Evolutionary conservation across 2,113 vertebrate species (phyloP).

Genomic region (Chlamydotis undulata): DNA sequence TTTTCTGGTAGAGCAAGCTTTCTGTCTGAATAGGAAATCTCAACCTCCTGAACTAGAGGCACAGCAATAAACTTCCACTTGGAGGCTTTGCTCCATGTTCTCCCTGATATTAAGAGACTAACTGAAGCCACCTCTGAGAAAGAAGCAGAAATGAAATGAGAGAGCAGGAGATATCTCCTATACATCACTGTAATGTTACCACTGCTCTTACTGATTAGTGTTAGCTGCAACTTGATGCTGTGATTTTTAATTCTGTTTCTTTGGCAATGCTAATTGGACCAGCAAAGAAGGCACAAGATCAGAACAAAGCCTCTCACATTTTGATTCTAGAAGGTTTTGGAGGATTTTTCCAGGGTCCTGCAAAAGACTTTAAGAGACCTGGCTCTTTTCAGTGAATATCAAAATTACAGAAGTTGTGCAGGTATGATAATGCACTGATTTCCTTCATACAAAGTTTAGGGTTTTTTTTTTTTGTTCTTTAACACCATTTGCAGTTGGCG

Average conservation of each 20-base stretch:
- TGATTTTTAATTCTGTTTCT: neutral
- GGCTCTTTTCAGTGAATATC: neutral
- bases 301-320: neutral
- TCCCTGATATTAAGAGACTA: neutral
- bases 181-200: rapidly evolving
- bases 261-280: neutral
- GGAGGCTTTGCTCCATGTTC: neutral
- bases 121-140: neutral
- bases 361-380: neutral
- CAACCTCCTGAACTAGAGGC: neutral
- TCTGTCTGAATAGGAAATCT: slow-evolving; percentile 5
- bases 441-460: neutral
- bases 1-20: slow-evolving; percentile 6
- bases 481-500: neutral
- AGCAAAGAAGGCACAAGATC: neutral
- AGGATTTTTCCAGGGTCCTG: neutral
- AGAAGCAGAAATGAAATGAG: neutral
- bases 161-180: neutral
- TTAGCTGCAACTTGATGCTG: neutral
- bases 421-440: neutral
- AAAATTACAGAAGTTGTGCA: neutral
- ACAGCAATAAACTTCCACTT: slow-evolving; percentile 6
- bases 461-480: neutral
- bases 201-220: neutral
- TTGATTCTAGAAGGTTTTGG: neutral